Evolutionary conservation across 2,113 vertebrate genomes (phyloP), one percentile per base, ranked within the genome.

Genomic region (Marmota monax): DNA sequence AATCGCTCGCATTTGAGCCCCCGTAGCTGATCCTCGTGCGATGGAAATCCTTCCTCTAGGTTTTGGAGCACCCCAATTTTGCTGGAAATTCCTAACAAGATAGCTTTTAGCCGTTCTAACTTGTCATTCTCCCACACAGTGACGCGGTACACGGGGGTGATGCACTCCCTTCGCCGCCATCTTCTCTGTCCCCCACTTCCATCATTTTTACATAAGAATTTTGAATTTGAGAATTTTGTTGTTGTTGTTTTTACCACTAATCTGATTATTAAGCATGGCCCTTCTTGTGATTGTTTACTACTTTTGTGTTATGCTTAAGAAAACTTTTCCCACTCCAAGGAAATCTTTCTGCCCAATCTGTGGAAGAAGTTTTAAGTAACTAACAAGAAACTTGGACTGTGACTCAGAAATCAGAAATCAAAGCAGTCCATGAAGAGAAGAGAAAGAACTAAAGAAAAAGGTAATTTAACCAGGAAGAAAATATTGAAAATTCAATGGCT

Each of bases 341-440:
- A 98, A 99, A 99, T 97, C 98, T 99, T 87, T 99, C 99, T n/a
- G 99, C 99, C 32, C 99, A 99, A 92, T 99, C 98, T 34, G 91
- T 98, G 92, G 99, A 99, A 97, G 99, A 99, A 97, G 99, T 99
- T 77, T 98, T 99, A 98, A 90, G 51, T 53, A 53, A 53, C 51
- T 53, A 53, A 17, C 98, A 99, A 97, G 98, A 99, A 96, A 99
- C 99, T 23, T 99, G 99, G 98, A 99, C 99, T 98, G 98, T 99
- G 95, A 99, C 99, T 80, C 99, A 99, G 98, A 99, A 99, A 96
- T 98, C 99, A 99, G 99, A 99, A 98, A 97, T 99, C 97, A 99
- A 99, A 98, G 99, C 99, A 97, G 99, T 99, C 23, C 99, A 99
- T 98, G 99, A 98, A 98, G 99, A 99, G 99, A 98, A 99, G 99